These are phyloP conservation scores for Dicyrtomina minuta DNA, from an alignment of 2,888 invertebrate species.

Conservation along the genomic window DNA sequence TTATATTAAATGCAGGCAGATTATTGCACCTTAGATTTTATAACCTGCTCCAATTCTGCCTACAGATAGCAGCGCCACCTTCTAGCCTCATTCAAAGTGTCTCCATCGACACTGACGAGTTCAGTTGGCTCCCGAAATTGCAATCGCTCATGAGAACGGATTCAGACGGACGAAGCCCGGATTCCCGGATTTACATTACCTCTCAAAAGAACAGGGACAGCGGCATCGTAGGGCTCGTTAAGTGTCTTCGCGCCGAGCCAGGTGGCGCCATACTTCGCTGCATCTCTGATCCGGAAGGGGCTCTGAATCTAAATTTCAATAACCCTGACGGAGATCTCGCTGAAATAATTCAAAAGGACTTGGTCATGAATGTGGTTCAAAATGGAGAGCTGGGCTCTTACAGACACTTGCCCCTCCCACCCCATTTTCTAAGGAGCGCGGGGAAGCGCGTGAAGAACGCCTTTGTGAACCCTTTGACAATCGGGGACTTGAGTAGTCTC, in stretches of 20 bases:
- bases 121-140: constrained; percentile 76
- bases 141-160: constrained; percentile 71
- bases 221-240: constrained; percentile 84
- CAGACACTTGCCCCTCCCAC: constrained; percentile 58
- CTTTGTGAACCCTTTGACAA: constrained; percentile 72
- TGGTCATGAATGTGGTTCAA: no score
- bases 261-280: constrained; percentile 71
- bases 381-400: constrained; percentile 59
- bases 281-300: constrained; percentile 56
- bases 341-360: constrained; percentile 17
- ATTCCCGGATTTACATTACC: constrained; percentile 14
- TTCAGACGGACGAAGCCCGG: constrained; percentile 56
- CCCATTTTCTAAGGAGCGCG: constrained; percentile 49
- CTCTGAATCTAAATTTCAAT: constrained; percentile 9
- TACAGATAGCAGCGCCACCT: no score
- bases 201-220: constrained; percentile 66
- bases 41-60: no score
- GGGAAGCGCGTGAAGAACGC: constrained; percentile 63
- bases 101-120: constrained; percentile 56
- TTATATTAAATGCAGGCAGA: no score
- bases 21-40: no score
- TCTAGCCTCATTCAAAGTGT: no score
- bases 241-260: constrained; percentile 83
- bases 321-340: constrained; percentile 6
- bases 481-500: constrained; percentile 83